Conservation (phyloP, 1,140 invertebrate genomes). For the Rhopalosiphum padi region DNA sequence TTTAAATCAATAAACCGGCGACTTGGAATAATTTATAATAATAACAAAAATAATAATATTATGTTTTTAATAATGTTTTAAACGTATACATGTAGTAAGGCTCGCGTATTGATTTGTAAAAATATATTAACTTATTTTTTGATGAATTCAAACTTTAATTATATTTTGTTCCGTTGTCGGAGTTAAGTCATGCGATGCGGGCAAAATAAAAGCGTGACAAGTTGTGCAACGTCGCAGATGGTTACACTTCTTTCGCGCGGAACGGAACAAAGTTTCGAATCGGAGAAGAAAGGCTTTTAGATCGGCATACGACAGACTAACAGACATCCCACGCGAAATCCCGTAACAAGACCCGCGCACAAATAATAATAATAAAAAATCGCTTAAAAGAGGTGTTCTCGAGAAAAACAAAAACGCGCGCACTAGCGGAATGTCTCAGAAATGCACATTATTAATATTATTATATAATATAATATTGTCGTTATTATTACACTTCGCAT, state of each 20-base stretch:
- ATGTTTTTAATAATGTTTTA: neutral
- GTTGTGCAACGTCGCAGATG: neutral
- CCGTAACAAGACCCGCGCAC: neutral
- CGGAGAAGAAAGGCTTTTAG: neutral
- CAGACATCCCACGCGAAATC: neutral
- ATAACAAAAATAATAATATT: neutral
- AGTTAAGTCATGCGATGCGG: neutral
- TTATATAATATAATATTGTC: neutral
- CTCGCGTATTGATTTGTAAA: neutral
- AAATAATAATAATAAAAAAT: neutral
- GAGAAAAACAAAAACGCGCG: neutral
- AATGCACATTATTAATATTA: neutral
- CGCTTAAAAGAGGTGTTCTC: neutral
- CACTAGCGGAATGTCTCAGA: too few species aligned
- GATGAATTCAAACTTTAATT: neutral
- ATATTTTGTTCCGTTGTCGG: neutral
- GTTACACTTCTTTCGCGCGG: neutral
- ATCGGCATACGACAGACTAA: neutral
- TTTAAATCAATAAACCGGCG: neutral
- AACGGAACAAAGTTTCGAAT: neutral
- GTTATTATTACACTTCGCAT: neutral
- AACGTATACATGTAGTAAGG: neutral
- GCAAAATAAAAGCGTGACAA: neutral
- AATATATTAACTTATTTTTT: neutral
- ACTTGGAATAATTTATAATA: neutral